A percentile compares a stretch with the other conserved stretches of the same genome.
These are phyloP conservation scores for Rousettus leschenaultii DNA, from an alignment of 2,113 vertebrate genomes.

Conservation along the genomic window DNA sequence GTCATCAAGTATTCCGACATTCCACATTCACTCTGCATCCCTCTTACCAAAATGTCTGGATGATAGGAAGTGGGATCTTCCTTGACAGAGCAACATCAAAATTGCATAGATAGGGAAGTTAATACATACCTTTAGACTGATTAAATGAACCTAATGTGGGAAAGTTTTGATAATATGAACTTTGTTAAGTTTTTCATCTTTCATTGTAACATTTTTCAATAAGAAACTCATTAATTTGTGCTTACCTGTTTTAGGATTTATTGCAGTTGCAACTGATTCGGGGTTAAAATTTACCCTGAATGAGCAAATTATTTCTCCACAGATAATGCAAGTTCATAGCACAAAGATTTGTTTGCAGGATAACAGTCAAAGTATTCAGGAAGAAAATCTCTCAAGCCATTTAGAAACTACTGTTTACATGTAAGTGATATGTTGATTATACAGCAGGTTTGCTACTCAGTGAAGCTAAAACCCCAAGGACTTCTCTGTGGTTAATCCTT, in stretches of 20 bases:
- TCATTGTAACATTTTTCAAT: not conserved
- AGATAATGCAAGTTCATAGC: not conserved
- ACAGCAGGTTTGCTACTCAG: not conserved
- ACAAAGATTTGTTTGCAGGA: constrained; percentile 9
- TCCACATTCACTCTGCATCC: not conserved
- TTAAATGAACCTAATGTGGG: not conserved
- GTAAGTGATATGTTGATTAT: not conserved
- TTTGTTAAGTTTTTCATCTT: not conserved
- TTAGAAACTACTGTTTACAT: not conserved
- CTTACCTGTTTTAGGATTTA: not conserved
- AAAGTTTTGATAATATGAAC: not conserved
- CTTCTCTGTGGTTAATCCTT: not conserved
- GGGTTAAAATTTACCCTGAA: not conserved
- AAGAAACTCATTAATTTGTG: not conserved
- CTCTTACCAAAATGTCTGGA: not conserved
- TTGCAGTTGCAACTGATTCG: not conserved
- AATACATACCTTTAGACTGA: not conserved
- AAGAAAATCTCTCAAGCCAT: not conserved
- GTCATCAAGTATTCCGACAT: not conserved
- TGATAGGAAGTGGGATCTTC: not conserved
- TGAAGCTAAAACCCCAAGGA: not conserved
- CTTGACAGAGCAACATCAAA: not conserved
- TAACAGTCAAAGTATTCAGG: not conserved
- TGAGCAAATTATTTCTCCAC: not conserved
- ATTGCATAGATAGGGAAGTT: not conserved